Evolutionary conservation across 2,113 vertebrate species (phyloP).

Genomic region (Chionomys nivalis): DNA sequence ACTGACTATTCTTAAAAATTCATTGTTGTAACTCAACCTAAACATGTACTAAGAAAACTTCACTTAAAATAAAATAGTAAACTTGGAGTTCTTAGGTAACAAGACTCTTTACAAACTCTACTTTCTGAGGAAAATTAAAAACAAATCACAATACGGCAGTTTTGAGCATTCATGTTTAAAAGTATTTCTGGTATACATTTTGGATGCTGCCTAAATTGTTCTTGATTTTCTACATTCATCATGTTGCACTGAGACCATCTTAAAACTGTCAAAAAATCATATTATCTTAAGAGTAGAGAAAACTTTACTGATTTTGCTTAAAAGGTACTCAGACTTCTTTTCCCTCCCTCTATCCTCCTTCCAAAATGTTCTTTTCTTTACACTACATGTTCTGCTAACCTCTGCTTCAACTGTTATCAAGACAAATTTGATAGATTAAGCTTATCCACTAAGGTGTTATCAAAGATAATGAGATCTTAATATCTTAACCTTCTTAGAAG

Average conservation of each 20-base stretch:
- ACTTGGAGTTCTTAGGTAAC: not conserved
- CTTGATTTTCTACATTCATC: conserved; percentile 24
- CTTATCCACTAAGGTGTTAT: not conserved
- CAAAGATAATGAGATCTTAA: conserved; percentile 14
- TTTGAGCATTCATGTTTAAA: not conserved
- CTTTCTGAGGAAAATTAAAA: not conserved
- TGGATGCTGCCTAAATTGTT: not conserved
- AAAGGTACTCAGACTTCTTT: not conserved
- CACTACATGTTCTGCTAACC: not conserved
- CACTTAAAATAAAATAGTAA: not conserved
- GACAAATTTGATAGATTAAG: conserved; percentile 13
- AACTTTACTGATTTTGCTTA: conserved; percentile 11
- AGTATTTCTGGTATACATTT: not conserved
- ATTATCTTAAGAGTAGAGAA: not conserved
- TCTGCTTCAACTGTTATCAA: not conserved
- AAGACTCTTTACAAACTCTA: not conserved
- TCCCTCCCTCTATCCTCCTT: not conserved
- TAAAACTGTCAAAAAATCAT: not conserved
- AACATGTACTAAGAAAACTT: not conserved
- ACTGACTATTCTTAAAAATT: not conserved
- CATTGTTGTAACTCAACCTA: not conserved
- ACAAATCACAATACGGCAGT: not conserved
- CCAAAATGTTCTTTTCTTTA: not conserved
- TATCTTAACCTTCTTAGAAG: not conserved
- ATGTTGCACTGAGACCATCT: not conserved